Percentiles rank a stretch among this genome's conserved stretches.
phyloP scores from a whole-genome alignment of 2,113 vertebrate species.

The Taxidea taxus region DNA sequence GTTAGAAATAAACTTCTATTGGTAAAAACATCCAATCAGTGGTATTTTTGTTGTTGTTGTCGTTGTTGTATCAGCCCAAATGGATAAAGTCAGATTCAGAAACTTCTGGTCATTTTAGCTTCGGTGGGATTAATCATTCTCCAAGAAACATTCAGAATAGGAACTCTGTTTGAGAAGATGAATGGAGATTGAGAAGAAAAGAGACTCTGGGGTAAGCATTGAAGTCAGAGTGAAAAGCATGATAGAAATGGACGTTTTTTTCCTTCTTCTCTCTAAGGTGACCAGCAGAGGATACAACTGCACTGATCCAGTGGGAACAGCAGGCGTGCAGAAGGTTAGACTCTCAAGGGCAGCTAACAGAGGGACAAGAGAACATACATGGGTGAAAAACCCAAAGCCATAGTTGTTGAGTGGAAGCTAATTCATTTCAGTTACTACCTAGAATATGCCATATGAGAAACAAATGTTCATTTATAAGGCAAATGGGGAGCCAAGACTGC shows the following conservation, averaged over 20 bases:
- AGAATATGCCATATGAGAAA: background rate
- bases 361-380: no score
- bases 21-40: background rate
- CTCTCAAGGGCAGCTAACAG: background rate
- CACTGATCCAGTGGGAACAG: background rate
- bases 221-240: background rate
- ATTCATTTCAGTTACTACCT: background rate
- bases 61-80: background rate
- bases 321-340: background rate
- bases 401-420: background rate
- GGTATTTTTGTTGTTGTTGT: background rate
- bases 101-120: background rate
- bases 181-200: background rate
- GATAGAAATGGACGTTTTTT: background rate
- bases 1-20: background rate
- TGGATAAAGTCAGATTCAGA: background rate
- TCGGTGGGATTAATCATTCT: background rate
- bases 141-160: background rate
- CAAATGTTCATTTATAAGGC: background rate
- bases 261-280: no score
- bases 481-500: background rate
- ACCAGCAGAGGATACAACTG: background rate
- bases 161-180: background rate
- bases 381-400: background rate
- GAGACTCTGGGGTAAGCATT: background rate